Percentiles rank a stretch among this genome's conserved stretches.
phyloP scores from a whole-genome alignment of 2,797 vertebrate genomes.

The Sebastes steindachneri region DNA sequence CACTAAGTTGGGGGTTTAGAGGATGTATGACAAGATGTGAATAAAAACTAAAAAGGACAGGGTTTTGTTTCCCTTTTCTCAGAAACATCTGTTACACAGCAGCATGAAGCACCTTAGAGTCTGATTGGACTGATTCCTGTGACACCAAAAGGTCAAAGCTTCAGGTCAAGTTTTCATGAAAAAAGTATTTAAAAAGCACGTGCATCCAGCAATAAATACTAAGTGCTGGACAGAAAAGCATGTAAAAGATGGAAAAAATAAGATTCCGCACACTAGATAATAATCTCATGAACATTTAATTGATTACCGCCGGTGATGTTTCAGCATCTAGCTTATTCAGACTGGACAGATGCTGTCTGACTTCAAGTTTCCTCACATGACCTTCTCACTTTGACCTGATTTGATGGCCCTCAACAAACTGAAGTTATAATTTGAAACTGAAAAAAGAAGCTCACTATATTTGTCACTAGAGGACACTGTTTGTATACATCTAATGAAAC shows the following conservation, averaged over 20 bases:
- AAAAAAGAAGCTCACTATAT: background rate
- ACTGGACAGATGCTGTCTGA: too few relatives aligned
- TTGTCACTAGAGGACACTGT: slow-evolving; percentile 24
- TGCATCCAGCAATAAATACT: too few relatives aligned
- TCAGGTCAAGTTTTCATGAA: background rate
- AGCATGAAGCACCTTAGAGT: background rate
- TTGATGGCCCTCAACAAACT: background rate
- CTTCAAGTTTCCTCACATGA: background rate
- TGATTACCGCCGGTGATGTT: too few relatives aligned
- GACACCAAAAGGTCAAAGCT: background rate
- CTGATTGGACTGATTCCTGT: background rate
- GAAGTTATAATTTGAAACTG: background rate
- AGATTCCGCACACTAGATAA: too few relatives aligned
- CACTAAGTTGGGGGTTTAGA: slow-evolving; percentile 6
- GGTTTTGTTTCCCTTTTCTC: background rate
- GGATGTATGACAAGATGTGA: background rate
- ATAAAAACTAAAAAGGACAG: background rate
- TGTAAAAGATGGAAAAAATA: too few relatives aligned
- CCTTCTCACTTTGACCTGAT: background rate
- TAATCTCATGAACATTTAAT: too few relatives aligned
- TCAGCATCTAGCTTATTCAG: too few relatives aligned
- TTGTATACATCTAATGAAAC: background rate
- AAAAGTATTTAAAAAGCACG: too few relatives aligned
- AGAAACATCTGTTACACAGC: background rate
- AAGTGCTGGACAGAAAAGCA: too few relatives aligned